These are phyloP conservation scores for Dendrocincla fuliginosa DNA, from an alignment of 2,797 vertebrate genomes.

Conservation along the genomic window DNA sequence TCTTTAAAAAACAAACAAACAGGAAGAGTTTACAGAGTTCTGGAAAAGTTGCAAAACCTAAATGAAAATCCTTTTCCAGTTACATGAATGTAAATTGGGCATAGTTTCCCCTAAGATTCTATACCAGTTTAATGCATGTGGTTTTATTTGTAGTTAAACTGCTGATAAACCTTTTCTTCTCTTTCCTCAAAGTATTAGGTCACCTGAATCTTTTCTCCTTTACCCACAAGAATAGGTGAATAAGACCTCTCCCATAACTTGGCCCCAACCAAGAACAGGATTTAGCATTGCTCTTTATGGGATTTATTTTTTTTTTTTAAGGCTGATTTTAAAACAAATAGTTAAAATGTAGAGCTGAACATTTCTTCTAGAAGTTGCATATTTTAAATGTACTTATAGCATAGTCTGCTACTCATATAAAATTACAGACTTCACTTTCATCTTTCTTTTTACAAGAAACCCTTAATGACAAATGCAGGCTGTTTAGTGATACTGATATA, in stretches of 20 bases:
- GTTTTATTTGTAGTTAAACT: background rate
- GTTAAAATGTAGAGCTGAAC: slow-evolving; percentile 53
- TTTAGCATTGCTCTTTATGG: slow-evolving; percentile 15
- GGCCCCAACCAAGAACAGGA: background rate
- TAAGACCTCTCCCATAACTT: background rate
- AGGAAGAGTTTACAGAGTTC: background rate
- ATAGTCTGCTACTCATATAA: slow-evolving; percentile 75
- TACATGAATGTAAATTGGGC: background rate
- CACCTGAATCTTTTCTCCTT: background rate
- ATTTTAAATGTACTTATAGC: slow-evolving; percentile 70
- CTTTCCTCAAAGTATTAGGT: background rate
- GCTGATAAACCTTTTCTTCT: background rate
- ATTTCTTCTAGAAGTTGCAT: slow-evolving; percentile 67
- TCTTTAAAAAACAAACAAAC: slow-evolving; percentile 13
- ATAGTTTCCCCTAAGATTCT: slow-evolving; percentile 14
- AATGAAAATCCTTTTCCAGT: slow-evolving; percentile 28
- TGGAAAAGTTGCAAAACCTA: background rate
- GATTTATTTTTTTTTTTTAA: background rate
- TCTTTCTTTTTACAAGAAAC: slow-evolving; percentile 82
- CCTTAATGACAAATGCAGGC: slow-evolving; percentile 85
- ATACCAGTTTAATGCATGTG: background rate
- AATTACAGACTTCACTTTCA: slow-evolving; percentile 82
- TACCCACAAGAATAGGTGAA: background rate
- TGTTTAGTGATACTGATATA: slow-evolving; percentile 81
- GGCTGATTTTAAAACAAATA: slow-evolving; percentile 60